Evolutionary conservation across 2,888 invertebrate species (phyloP).

Genomic region (Leptinotarsa rubiginosa): DNA sequence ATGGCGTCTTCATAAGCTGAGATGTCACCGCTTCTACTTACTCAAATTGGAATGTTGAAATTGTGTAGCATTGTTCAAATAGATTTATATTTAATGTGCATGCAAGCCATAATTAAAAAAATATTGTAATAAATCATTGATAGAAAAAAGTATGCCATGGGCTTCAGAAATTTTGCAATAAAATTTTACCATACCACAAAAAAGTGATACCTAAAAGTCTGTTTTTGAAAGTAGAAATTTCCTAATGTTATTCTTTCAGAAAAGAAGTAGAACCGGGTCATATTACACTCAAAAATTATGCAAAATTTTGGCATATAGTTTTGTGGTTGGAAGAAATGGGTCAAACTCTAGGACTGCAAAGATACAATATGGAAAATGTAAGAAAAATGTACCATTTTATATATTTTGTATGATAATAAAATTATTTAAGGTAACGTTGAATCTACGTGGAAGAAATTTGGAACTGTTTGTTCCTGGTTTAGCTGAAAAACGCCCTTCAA

Average conservation of each 20-base stretch:
- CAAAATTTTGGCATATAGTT: slow-evolving; percentile 69
- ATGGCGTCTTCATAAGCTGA: too few relatives aligned
- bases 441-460: slow-evolving; percentile 46
- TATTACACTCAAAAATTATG: slow-evolving; percentile 67
- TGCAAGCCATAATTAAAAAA: too few relatives aligned
- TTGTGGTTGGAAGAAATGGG: slow-evolving; percentile 75
- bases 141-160: too few relatives aligned
- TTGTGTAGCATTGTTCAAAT: too few relatives aligned
- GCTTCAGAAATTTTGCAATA: too few relatives aligned
- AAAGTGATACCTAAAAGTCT: not conserved
- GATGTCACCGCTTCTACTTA: too few relatives aligned
- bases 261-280: slow-evolving; percentile 58
- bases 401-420: not conserved
- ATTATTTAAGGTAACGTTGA: slow-evolving; percentile 56
- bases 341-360: slow-evolving; percentile 59
- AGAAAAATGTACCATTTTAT: slow-evolving; percentile 25
- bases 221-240: not conserved
- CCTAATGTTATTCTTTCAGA: slow-evolving; percentile 26
- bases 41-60: too few relatives aligned
- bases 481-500: slow-evolving; percentile 76
- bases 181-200: not conserved
- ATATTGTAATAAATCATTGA: too few relatives aligned
- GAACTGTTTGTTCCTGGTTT: slow-evolving; percentile 74
- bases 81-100: too few relatives aligned
- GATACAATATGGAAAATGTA: slow-evolving; percentile 62